These are phyloP conservation scores for Tychaedon coryphoeus DNA, from an alignment of 2,113 vertebrate genomes.

Conservation along the genomic window DNA sequence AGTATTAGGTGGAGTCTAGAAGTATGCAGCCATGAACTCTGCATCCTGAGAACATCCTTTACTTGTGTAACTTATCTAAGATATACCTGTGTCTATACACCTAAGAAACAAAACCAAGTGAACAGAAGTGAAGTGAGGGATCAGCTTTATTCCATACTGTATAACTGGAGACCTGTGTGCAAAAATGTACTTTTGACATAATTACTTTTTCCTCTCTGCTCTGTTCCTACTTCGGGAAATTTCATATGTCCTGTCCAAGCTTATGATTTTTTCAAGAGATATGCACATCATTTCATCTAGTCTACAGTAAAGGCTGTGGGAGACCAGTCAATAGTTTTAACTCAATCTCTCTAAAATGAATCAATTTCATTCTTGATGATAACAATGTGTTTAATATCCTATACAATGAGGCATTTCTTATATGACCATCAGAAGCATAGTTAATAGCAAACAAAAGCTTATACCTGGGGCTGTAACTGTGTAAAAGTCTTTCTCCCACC, in stretches of 20 bases:
- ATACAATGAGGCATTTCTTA: not conserved
- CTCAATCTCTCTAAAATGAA: not conserved
- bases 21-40: not conserved
- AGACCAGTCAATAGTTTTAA: not conserved
- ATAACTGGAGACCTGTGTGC: not conserved
- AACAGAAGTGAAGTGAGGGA: not conserved
- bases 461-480: not conserved
- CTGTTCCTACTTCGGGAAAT: not conserved
- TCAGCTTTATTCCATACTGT: not conserved
- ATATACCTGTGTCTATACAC: not conserved
- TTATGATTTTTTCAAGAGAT: not conserved
- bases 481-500: not conserved
- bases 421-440: not conserved
- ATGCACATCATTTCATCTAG: not conserved
- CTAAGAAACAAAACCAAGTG: not conserved
- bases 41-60: not conserved
- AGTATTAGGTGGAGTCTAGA: not conserved
- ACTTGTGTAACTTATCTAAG: not conserved
- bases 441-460: not conserved
- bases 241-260: not conserved
- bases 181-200: constrained; percentile 19
- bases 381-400: constrained; percentile 1
- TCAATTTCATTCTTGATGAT: not conserved
- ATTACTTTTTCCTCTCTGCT: not conserved
- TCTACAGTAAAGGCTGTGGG: not conserved